Evolutionary conservation across 2,113 vertebrate species (phyloP), one percentile per base, ranked within the genome.

Genomic region (Sturnira hondurensis): DNA sequence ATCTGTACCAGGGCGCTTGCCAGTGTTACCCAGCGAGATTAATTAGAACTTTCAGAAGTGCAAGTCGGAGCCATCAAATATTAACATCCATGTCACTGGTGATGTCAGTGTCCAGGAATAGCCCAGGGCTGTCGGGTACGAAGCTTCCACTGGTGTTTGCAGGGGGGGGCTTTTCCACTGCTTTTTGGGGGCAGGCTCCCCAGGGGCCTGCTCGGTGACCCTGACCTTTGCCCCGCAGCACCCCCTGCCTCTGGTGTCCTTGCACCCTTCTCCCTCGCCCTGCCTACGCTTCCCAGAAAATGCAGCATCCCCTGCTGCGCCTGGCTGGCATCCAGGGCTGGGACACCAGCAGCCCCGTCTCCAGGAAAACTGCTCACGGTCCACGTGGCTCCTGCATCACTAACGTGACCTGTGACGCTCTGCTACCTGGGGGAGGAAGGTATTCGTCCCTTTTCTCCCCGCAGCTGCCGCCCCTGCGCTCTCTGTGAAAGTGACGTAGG

Each of bases 21-120:
- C 98, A 98, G 98, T 87, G 97, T 96, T 97, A 97, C 97, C 97
- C 97, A 86, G 95, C 93, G 95, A 98, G 97, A 98, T 98, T 98
- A 98, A 98, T 98, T 98, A 97, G 98, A 96, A 97, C 96, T 96
- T 98, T 97, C 85, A 97, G 97, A 97, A 97, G 95, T 94, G 89
- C 97, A 96, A 98, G 98, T 97, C 91, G 86, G 96, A 97, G 97
- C 96, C 97, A 96, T 97, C 77, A 98, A 97, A 97, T 98, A 97
- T 98, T 98, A 96, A 97, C 95, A 89, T 41, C 33, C 97, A 45
- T 85, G 96, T 95, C 97, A 36, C 76, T 94, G 93, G 28, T 95
- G 58, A 94, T n/a, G 86, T 84, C 96, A 82, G 91, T 71, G n/a
- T 15, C 90, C 92, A 86, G 96, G 96, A 96, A 94, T 43, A 97